Percentiles rank a stretch among this genome's conserved stretches.
Evolutionary conservation across 2,113 vertebrate genomes (phyloP).

Genomic region (Capreolus pygargus): DNA sequence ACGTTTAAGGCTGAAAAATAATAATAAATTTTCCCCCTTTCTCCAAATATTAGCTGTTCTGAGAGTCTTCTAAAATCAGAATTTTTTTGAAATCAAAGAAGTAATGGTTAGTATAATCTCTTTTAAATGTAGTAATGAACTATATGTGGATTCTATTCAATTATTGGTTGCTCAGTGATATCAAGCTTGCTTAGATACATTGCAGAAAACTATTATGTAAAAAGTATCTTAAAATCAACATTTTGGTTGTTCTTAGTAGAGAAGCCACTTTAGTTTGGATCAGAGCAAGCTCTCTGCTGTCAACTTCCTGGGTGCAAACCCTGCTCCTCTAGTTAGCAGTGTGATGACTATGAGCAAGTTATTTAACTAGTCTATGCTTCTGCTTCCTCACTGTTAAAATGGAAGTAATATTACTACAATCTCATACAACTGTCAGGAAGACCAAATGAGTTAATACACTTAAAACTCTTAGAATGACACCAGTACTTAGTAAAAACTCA

Average conservation of each 20-base stretch:
- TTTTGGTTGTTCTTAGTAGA: neutral
- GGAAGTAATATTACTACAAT: neutral
- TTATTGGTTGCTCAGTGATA: neutral
- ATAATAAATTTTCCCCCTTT: neutral
- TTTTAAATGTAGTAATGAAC: neutral
- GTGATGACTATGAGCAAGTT: neutral
- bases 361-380: neutral
- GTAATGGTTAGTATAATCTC: neutral
- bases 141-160: neutral
- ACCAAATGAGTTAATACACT: neutral
- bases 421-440: neutral
- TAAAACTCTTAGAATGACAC: neutral
- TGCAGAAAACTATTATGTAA: neutral
- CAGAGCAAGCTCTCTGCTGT: neutral
- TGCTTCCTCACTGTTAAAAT: neutral
- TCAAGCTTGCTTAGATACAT: neutral
- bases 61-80: neutral
- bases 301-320: neutral
- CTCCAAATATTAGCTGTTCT: neutral
- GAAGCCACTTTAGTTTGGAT: neutral
- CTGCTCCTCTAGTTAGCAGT: neutral
- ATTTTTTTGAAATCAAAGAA: neutral
- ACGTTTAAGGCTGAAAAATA: neutral
- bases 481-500: neutral
- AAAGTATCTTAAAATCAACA: neutral